Base-by-base conservation (phyloP, 92 coral and sea anemone genomes). In the Porites lobata region DNA sequence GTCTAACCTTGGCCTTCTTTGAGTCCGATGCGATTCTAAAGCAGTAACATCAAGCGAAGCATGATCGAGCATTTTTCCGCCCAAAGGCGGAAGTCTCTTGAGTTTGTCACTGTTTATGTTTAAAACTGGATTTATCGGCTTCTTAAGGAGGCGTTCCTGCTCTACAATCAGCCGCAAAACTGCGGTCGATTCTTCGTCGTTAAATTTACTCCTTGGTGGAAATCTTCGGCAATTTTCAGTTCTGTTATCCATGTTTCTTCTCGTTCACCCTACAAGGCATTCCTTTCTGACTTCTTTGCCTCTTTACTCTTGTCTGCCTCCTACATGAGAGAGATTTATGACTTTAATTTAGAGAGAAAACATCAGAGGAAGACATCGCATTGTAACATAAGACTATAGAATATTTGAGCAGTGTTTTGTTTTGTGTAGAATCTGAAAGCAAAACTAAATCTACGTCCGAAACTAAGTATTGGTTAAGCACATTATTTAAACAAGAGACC, bases 111-210 rank as follows among this genome's bases (percentile, higher is more conserved):
- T 88, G 38, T 86, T 78, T 10, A 94, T 94, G 71, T 87, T 98
- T 19, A 98, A 73, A 4, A 96, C 91, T 72, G 99, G 99, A 65
- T 96, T 98, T 15, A 83, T 91, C 14, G 96, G 93, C 65, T 92
- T 90, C 78, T 94, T 94, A 26, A 97, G 90, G 1, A 98, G 85
- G 43, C 90, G 90, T 89, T 98, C 95, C 65, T 98, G 99, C 69
- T 98, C 96, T 29, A 96, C 83, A 18, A 98, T 94, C 56, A 98
- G 81, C 81, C 98, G 79, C 47, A 98, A 77, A 22, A 98, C 96
- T 47, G 97, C 99, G 20, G 99, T 98, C 4, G 99, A 91, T 87
- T 98, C 99, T 67, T 98, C 95, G 74, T 98, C 99, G 92, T 98
- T 98, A 50, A 98, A 98, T 78, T 96, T 94, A 58, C 98, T 96